These are phyloP conservation scores for Lepus townsendii DNA, from an alignment of 2,797 vertebrate genomes.

Conservation along the genomic window DNA sequence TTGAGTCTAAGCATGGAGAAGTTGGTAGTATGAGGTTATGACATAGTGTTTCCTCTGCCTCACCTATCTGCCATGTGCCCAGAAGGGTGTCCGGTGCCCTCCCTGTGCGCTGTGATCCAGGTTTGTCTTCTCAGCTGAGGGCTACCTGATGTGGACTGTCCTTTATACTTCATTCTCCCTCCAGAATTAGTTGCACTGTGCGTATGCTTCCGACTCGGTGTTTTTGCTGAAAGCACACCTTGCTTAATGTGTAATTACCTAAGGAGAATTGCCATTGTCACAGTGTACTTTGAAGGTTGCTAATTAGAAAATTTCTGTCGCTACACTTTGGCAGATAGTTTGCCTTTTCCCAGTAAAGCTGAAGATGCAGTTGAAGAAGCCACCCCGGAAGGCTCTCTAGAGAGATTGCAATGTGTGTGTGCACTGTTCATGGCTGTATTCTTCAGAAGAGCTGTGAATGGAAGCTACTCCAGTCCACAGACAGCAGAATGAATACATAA, in stretches of 20 bases:
- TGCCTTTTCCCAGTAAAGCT: constrained; percentile 17
- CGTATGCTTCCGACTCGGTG: neutral
- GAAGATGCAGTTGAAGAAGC: neutral
- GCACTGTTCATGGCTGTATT: neutral
- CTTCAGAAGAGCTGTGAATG: neutral
- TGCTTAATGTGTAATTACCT: neutral
- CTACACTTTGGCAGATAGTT: neutral
- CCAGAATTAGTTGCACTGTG: neutral
- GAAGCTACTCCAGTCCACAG: neutral
- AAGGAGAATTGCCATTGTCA: neutral
- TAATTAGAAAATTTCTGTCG: neutral
- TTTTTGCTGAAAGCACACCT: neutral
- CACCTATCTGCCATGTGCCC: neutral
- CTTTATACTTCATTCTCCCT: neutral
- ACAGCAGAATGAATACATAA: neutral
- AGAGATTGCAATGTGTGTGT: neutral
- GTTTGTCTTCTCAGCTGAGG: neutral
- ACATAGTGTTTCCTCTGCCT: too few species aligned
- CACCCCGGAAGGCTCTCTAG: neutral
- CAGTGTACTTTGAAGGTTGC: neutral
- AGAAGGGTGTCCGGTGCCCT: neutral
- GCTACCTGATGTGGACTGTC: neutral
- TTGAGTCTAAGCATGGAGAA: neutral
- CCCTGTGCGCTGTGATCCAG: neutral
- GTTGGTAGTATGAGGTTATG: neutral